Evolutionary conservation across 2,797 vertebrate species (phyloP), one percentile per base, ranked within the genome.

Genomic region (Clamator glandarius): DNA sequence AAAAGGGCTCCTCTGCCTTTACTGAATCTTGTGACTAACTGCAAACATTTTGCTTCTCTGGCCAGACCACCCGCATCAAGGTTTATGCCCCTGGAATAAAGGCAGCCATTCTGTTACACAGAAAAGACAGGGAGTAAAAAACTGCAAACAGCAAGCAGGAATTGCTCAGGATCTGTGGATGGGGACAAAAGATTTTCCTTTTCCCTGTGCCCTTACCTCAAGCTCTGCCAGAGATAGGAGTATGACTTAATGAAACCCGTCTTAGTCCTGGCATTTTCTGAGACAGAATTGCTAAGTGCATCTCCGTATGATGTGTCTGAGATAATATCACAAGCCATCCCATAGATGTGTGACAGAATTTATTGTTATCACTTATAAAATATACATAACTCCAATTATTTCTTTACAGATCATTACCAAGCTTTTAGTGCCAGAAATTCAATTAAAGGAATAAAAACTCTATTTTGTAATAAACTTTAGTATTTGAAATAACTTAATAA

Each of bases 401-500:
- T 88, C 66, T 78, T 87, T 73, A 35, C 63, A 95, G 94, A 95
- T 92, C 83, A 84, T 83, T 81, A 84, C 44, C 46, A 74, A 87
- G 55, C 61, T 83, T 94, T 96, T 97, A 95, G 64, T 90, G 72
- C 77, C 81, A 96, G 91, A 92, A 81, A 96, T 96, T 96, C 93
- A 97, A 93, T 68, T 74, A 96, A 96, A 97, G 54, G 54, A 90
- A 68, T 48, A 67, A 75, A 93, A 96, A 57, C 39, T 81, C 89
- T 63, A 66, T 58, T 36, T 84, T 79, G 70, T 33, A 88, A 96
- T 97, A 97, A 97, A 96, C 39, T 92, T 96, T 62, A 95, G 73
- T 93, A 78, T 97, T 95, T 95, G 81, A 97, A 97, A 97, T 93
- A 92, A 95, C 84, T 96, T 97, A 95, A 97, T 97, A 97, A 97